Evolutionary conservation across 1,140 invertebrate genomes (phyloP).

Genomic region (Lepeophtheirus salmonis): DNA sequence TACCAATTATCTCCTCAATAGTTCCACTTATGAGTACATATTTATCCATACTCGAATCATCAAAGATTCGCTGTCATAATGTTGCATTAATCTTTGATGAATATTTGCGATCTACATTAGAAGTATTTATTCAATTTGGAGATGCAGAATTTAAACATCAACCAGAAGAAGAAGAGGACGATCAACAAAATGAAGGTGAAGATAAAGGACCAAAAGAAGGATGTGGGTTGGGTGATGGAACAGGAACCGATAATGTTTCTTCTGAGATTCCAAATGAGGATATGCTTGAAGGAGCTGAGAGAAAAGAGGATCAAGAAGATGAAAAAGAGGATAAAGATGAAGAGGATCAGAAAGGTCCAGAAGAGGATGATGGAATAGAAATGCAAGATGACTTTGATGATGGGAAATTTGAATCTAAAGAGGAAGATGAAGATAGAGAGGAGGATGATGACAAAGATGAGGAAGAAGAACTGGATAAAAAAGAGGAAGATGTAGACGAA

Average conservation of each 20-base stretch:
- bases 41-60: neutral
- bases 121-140: neutral
- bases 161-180: slow-evolving; percentile 2
- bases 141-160: neutral
- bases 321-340: slow-evolving; percentile 51
- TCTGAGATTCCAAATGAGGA: slow-evolving; percentile 82
- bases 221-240: slow-evolving; percentile 68
- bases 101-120: neutral
- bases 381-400: slow-evolving; percentile 83
- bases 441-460: slow-evolving; percentile 26
- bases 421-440: slow-evolving; percentile 38
- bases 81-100: neutral
- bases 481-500: slow-evolving; percentile 18
- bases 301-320: slow-evolving; percentile 49
- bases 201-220: slow-evolving; percentile 23
- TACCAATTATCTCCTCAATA: neutral
- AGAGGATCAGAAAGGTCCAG: slow-evolving; percentile 17
- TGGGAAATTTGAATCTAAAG: slow-evolving; percentile 31
- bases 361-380: slow-evolving; percentile 78
- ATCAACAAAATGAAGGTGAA: slow-evolving; percentile 1
- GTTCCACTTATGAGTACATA: neutral
- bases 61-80: neutral
- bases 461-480: slow-evolving; percentile 24
- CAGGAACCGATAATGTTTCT: slow-evolving; percentile 83
- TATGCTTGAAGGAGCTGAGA: slow-evolving; percentile 67